These are phyloP conservation scores for Calephelis nemesis DNA, from an alignment of 1,140 invertebrate genomes.

Conservation along the genomic window DNA sequence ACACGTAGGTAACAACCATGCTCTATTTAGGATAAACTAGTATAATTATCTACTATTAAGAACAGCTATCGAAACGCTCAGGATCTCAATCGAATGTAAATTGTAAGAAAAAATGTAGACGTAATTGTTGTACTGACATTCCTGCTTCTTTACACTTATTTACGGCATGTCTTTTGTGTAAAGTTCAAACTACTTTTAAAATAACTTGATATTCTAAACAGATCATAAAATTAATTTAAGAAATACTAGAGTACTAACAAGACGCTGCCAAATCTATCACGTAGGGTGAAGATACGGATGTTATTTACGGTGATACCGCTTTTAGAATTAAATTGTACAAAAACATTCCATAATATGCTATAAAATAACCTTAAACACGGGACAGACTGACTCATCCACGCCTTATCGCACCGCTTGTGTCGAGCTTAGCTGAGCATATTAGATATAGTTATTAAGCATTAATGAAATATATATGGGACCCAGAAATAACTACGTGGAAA, in stretches of 20 bases:
- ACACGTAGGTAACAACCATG: constrained; percentile 37
- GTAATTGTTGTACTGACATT: constrained; percentile 1
- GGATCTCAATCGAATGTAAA: not conserved
- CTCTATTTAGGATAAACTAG: constrained; percentile 37
- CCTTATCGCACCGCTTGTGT: not conserved
- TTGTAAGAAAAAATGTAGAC: constrained; percentile 1
- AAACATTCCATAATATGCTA: not conserved
- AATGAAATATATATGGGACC: not conserved
- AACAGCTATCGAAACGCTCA: constrained; percentile 35
- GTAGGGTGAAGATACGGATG: constrained; percentile 7
- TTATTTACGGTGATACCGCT: not conserved
- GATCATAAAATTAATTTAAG: not conserved
- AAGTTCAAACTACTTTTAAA: constrained; percentile 1
- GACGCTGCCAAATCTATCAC: constrained; percentile 22
- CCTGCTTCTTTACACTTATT: constrained; percentile 5
- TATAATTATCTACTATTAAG: constrained; percentile 43
- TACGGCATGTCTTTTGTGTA: not conserved
- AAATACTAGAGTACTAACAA: constrained; percentile 12
- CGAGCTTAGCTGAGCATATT: constrained; percentile 4
- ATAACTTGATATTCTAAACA: constrained; percentile 10
- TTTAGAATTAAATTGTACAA: constrained; percentile 3
- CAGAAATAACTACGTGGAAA: constrained; percentile 6
- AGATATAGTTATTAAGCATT: not conserved
- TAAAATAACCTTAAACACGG: not conserved
- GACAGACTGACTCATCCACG: constrained; percentile 6